Conservation (phyloP, 2,888 invertebrate genomes). For the Ormyrus labotus region DNA sequence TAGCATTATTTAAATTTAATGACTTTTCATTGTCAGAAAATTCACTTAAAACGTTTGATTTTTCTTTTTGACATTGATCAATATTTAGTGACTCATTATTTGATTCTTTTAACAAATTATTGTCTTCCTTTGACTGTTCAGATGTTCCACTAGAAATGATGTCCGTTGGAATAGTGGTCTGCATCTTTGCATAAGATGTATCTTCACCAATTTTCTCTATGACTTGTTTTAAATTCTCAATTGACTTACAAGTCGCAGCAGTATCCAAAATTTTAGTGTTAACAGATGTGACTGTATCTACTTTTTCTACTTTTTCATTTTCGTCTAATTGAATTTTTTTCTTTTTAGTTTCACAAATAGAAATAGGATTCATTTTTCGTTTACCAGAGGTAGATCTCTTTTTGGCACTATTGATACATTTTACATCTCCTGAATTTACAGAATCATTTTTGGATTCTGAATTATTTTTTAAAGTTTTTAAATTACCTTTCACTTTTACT, state of each 20-base stretch:
- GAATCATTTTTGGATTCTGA: constrained; percentile 40
- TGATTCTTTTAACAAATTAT: constrained; percentile 40
- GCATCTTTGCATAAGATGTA: constrained; percentile 34
- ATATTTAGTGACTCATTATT: not conserved
- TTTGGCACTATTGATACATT: constrained; percentile 16
- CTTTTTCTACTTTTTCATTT: constrained; percentile 44
- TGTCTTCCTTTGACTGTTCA: constrained; percentile 27
- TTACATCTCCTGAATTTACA: constrained; percentile 26
- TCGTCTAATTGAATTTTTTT: constrained; percentile 63
- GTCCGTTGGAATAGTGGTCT: not conserved
- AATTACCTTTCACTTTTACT: constrained; percentile 28
- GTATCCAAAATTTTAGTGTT: constrained; percentile 47
- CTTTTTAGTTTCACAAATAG: constrained; percentile 57
- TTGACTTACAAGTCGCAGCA: constrained; percentile 68
- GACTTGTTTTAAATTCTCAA: constrained; percentile 68
- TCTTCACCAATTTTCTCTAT: constrained; percentile 67
- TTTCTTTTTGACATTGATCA: constrained; percentile 22
- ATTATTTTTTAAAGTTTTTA: constrained; percentile 57
- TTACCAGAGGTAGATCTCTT: constrained; percentile 21
- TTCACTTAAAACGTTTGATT: constrained; percentile 14
- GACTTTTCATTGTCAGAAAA: constrained; percentile 23
- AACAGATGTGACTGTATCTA: not conserved
- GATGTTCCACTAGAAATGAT: constrained; percentile 10
- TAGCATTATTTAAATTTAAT: constrained; percentile 5
- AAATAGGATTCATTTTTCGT: constrained; percentile 46